Conservation (phyloP, 2,888 invertebrate species). For the Ophion ellenae region DNA sequence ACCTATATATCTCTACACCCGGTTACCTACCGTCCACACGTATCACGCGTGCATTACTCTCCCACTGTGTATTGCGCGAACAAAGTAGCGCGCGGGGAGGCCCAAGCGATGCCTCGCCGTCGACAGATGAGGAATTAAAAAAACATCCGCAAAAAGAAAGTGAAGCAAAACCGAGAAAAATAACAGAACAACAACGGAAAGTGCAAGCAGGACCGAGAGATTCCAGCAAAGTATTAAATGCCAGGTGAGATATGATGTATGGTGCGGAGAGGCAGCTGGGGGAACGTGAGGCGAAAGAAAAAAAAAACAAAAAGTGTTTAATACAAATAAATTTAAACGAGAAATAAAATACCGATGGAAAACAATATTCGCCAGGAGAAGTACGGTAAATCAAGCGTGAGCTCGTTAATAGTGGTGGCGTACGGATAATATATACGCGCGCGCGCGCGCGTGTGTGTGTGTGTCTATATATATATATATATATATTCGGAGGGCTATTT, state of each 20-base stretch:
- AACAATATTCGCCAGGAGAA: conserved; percentile 55
- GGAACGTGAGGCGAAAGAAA: neutral
- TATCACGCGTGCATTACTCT: conserved; percentile 27
- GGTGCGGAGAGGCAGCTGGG: conserved; percentile 6
- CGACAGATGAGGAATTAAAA: conserved; percentile 26
- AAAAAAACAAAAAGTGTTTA: neutral
- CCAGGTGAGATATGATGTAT: conserved; percentile 25
- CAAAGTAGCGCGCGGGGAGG: neutral
- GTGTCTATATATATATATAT: neutral
- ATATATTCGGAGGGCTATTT: neutral
- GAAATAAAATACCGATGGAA: conserved; percentile 24
- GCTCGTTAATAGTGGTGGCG: conserved; percentile 35
- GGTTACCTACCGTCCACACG: conserved; percentile 4
- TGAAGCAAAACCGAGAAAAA: neutral
- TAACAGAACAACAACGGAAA: conserved; percentile 1
- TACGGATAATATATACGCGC: conserved; percentile 7
- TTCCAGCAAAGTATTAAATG: conserved; percentile 31
- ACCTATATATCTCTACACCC: neutral
- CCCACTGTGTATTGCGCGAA: neutral
- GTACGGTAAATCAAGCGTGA: conserved; percentile 44
- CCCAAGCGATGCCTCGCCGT: neutral
- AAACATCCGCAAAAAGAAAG: neutral
- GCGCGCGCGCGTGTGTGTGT: too few relatives aligned
- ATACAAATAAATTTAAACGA: neutral
- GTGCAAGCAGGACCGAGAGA: neutral